Conservation (phyloP, 1,140 invertebrate species). For the Hesperophylax magnus region DNA sequence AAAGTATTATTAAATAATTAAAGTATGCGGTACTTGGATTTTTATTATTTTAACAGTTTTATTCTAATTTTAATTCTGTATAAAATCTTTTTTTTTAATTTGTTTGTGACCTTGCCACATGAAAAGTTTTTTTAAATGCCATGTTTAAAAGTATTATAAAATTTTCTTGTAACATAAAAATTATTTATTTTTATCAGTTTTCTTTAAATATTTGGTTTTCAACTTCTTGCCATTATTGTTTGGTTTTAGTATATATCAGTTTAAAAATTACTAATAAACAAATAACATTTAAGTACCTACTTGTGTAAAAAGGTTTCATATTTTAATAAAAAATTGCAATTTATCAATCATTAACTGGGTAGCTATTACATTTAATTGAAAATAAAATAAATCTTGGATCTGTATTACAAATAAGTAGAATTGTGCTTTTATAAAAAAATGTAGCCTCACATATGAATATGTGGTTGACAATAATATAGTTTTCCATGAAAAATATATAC, state of each 20-base stretch:
- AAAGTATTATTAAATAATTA: no score
- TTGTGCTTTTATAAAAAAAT: constrained; percentile 41
- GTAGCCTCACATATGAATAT: constrained; percentile 44
- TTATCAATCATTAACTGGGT: constrained; percentile 39
- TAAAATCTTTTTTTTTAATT: not conserved
- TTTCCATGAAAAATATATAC: constrained; percentile 53
- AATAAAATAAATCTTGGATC: not conserved
- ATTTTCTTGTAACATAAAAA: no score
- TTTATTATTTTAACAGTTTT: no score
- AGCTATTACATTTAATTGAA: constrained; percentile 8
- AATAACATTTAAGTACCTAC: not conserved
- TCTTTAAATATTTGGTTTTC: no score
- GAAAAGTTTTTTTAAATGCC: no score
- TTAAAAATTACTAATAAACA: not conserved
- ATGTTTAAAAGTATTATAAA: no score
- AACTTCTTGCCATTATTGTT: not conserved
- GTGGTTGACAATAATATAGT: constrained; percentile 56
- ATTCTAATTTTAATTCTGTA: not conserved
- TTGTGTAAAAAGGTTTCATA: constrained; percentile 14
- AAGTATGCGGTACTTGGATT: no score
- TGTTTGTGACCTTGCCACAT: not conserved
- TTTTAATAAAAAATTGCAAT: constrained; percentile 22
- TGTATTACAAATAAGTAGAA: constrained; percentile 25
- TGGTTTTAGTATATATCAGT: not conserved
- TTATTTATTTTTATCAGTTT: no score